Evolutionary conservation across 2,888 invertebrate genomes (phyloP).

Genomic region (Macaria notata): DNA sequence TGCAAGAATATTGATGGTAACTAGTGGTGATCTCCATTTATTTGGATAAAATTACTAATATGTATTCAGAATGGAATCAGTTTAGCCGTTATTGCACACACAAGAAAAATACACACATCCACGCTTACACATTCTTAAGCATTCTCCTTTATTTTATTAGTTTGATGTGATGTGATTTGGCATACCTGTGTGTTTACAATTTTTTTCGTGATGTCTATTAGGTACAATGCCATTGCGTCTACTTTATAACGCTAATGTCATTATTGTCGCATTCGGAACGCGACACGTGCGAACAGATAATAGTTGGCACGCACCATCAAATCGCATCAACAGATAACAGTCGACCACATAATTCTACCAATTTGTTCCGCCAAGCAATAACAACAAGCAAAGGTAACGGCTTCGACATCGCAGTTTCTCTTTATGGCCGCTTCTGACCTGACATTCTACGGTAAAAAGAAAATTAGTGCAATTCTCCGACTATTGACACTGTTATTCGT

Average conservation of each 20-base stretch:
- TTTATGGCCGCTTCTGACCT: conserved; percentile 42
- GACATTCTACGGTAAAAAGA: conserved; percentile 24
- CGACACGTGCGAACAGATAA: conserved; percentile 38
- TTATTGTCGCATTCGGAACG: conserved; percentile 47
- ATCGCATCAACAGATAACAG: conserved; percentile 36
- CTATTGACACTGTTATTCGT: too few relatives aligned
- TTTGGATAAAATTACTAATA: too few relatives aligned
- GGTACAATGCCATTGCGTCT: conserved; percentile 14
- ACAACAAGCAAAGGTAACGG: conserved; percentile 32
- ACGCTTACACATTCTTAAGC: too few relatives aligned
- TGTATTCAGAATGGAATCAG: too few relatives aligned
- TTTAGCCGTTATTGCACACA: too few relatives aligned
- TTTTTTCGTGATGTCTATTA: too few relatives aligned
- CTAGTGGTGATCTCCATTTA: too few relatives aligned
- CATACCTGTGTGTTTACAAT: too few relatives aligned
- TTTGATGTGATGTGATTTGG: too few relatives aligned
- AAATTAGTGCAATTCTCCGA: not conserved
- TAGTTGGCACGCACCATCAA: conserved; percentile 34
- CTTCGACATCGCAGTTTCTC: conserved; percentile 37
- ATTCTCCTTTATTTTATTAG: too few relatives aligned
- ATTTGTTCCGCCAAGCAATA: conserved; percentile 49
- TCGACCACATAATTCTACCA: conserved; percentile 39
- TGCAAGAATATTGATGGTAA: too few relatives aligned
- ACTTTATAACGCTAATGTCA: conserved; percentile 37
- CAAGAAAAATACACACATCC: too few relatives aligned